Conservation (phyloP, 2,888 invertebrate genomes). For the Oligia latruncula region DNA sequence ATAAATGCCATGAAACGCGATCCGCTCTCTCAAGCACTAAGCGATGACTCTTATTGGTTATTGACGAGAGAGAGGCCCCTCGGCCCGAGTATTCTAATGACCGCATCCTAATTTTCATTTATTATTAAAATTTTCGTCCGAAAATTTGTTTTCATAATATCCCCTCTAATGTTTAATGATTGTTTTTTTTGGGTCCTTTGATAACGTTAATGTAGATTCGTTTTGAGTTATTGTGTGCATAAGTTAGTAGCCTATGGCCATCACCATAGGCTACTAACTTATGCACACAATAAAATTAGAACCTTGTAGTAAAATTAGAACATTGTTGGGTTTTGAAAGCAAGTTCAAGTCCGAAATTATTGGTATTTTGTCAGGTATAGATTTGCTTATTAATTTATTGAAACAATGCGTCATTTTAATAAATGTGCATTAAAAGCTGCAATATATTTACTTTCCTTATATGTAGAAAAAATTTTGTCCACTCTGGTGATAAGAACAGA, state of each 20-base stretch:
- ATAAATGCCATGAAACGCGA: neutral
- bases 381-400: neutral
- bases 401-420: too few relatives aligned
- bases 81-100: conserved; percentile 79
- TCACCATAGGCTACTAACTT: too few relatives aligned
- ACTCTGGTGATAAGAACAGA: neutral
- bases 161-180: conserved; percentile 67
- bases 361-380: neutral
- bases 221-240: conserved; percentile 32
- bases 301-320: neutral
- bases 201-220: conserved; percentile 50
- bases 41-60: conserved; percentile 73
- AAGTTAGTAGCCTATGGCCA: neutral
- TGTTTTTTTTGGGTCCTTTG: conserved; percentile 49
- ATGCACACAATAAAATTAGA: too few relatives aligned
- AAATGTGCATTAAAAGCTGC: neutral
- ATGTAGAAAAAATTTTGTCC: too few relatives aligned
- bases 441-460: too few relatives aligned
- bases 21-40: conserved; percentile 60
- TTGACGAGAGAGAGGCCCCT: conserved; percentile 75
- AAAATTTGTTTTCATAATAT: conserved; percentile 69
- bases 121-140: conserved; percentile 78
- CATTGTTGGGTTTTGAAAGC: neutral
- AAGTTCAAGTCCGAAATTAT: neutral
- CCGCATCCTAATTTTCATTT: conserved; percentile 82